Evolutionary conservation across 1,140 invertebrate genomes (phyloP).

Genomic region (Littorina saxatilis): DNA sequence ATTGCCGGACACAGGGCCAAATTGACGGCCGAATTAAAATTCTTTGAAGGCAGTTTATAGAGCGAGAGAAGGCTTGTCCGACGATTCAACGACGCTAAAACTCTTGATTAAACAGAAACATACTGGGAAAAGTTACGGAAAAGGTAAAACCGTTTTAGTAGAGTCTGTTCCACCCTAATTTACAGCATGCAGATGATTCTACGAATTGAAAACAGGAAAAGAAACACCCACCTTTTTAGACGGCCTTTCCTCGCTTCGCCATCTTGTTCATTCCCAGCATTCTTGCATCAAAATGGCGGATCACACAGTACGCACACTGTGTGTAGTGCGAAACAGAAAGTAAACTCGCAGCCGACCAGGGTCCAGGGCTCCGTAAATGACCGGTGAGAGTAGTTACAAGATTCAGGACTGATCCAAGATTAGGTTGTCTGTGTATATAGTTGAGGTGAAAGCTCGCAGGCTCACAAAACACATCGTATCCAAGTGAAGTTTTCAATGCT

Average conservation of each 20-base stretch:
- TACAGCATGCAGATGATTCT: background rate
- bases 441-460: slow-evolving; percentile 2
- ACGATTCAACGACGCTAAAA: slow-evolving; percentile 12
- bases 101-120: slow-evolving; percentile 24
- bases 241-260: slow-evolving; percentile 43
- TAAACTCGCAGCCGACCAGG: background rate
- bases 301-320: slow-evolving; percentile 24
- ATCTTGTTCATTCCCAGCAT: slow-evolving; percentile 50
- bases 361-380: background rate
- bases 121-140: slow-evolving; percentile 24
- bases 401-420: background rate
- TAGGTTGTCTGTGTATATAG: background rate
- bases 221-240: slow-evolving; percentile 41
- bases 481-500: background rate
- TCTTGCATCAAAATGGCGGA: slow-evolving; percentile 43
- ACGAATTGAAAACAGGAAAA: slow-evolving; percentile 25
- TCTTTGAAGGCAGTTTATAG: slow-evolving; percentile 21
- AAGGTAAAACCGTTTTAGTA: background rate
- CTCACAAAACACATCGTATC: background rate
- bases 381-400: background rate
- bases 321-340: slow-evolving; percentile 34
- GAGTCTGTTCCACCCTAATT: background rate
- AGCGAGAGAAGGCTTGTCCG: background rate
- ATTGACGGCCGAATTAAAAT: slow-evolving; percentile 41
- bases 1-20: slow-evolving; percentile 41